Evolutionary conservation across 2,797 vertebrate genomes (phyloP).

Genomic region (Rhabdomys pumilio): DNA sequence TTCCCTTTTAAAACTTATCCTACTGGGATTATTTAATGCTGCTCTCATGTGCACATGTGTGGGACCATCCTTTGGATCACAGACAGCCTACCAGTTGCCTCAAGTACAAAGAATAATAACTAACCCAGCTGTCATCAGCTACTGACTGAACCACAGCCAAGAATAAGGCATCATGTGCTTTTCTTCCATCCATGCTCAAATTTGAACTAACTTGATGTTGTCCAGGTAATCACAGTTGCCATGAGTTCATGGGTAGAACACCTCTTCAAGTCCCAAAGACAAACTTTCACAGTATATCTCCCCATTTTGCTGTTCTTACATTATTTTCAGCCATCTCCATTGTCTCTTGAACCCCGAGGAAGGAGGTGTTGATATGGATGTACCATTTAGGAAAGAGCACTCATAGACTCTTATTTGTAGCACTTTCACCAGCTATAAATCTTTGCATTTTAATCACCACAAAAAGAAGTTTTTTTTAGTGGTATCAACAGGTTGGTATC

Average conservation of each 20-base stretch:
- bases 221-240: background rate
- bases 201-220: background rate
- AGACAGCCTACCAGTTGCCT: background rate
- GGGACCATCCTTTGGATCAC: background rate
- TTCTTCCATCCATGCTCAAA: background rate
- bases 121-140: background rate
- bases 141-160: background rate
- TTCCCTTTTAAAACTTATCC: background rate
- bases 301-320: background rate
- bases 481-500: too few species aligned
- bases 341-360: background rate
- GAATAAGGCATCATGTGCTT: background rate
- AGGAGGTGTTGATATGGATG: background rate
- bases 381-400: background rate
- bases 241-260: background rate
- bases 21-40: background rate
- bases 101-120: background rate
- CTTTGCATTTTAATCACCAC: background rate
- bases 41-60: background rate
- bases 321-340: background rate
- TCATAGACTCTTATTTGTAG: too few species aligned
- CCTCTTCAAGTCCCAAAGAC: background rate
- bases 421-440: background rate
- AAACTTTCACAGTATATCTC: background rate
- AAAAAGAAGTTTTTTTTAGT: too few species aligned